phyloP scores from a whole-genome alignment of 1,140 invertebrate species.

The Drepana arcuata region DNA sequence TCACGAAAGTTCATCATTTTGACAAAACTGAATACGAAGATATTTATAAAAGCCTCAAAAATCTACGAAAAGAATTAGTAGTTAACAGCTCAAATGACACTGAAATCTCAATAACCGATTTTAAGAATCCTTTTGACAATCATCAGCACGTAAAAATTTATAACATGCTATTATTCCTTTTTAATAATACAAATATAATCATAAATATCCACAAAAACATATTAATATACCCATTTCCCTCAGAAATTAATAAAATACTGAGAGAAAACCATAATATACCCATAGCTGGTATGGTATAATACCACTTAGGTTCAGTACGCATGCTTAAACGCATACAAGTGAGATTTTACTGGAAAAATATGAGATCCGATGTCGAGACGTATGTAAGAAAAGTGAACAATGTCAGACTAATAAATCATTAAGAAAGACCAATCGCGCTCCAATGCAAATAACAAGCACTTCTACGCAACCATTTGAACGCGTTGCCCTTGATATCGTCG shows the following conservation, averaged over 20 bases:
- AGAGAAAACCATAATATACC: constrained; percentile 8
- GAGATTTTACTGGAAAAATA: constrained; percentile 4
- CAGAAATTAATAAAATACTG: constrained; percentile 7
- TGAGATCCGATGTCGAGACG: constrained; percentile 2
- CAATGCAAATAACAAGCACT: constrained; percentile 5
- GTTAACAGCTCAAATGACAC: not conserved
- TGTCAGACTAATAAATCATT: constrained; percentile 7
- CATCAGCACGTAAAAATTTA: constrained; percentile 1
- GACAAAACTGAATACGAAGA: constrained; percentile 8
- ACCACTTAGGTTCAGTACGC: constrained; percentile 1
- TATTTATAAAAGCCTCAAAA: constrained; percentile 8
- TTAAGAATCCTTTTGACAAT: constrained; percentile 4
- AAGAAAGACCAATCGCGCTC: constrained; percentile 4
- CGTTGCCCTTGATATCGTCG: constrained; percentile 4
- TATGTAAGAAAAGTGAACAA: constrained; percentile 5
- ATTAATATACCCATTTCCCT: not conserved
- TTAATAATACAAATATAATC: not conserved
- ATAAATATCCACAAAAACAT: not conserved
- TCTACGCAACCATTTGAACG: constrained; percentile 3
- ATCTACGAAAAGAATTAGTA: constrained; percentile 2
- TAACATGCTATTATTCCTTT: constrained; percentile 1
- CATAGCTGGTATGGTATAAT: too few relatives aligned
- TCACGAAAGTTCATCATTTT: constrained; percentile 16
- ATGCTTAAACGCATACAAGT: constrained; percentile 1
- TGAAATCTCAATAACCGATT: constrained; percentile 3